phyloP scores from a whole-genome alignment of 2,797 vertebrate genomes.

The Chaetodon trifasciatus region DNA sequence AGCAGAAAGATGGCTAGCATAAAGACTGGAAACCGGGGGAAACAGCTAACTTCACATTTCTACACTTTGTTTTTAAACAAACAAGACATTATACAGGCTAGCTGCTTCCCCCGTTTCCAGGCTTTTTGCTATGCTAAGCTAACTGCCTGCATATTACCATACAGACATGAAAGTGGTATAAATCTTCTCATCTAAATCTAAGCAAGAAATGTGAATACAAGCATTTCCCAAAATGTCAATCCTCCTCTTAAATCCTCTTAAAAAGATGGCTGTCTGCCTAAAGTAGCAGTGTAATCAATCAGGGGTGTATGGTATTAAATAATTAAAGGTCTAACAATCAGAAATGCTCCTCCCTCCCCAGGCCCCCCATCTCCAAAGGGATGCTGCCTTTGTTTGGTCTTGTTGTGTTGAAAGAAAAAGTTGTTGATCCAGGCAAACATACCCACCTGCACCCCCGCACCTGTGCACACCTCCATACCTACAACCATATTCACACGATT shows the following conservation, averaged over 20 bases:
- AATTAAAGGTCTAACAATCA: not conserved
- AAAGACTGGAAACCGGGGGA: not conserved
- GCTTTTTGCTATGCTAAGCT: not conserved
- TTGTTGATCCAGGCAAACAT: not conserved
- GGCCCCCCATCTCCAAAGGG: not conserved
- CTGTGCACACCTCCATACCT: constrained; percentile 34
- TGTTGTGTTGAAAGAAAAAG: constrained; percentile 15
- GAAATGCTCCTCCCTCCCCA: not conserved
- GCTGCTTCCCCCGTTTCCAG: not conserved
- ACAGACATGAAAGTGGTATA: not conserved
- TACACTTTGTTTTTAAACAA: not conserved
- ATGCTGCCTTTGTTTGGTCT: constrained; percentile 9
- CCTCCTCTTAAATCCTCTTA: not conserved
- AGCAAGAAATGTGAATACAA: not conserved
- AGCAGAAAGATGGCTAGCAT: not conserved
- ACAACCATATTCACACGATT: constrained; percentile 29
- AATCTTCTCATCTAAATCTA: not conserved
- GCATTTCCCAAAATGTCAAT: not conserved
- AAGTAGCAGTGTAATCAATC: not conserved
- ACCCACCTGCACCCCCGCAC: constrained; percentile 53
- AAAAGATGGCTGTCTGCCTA: not conserved
- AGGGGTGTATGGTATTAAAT: no score
- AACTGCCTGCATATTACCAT: not conserved
- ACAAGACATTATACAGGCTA: not conserved
- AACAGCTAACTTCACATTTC: not conserved